A percentile compares a stretch with the other conserved stretches of the same genome.
Evolutionary conservation across 2,113 vertebrate species (phyloP).

Genomic region (Amphiprion percula): DNA sequence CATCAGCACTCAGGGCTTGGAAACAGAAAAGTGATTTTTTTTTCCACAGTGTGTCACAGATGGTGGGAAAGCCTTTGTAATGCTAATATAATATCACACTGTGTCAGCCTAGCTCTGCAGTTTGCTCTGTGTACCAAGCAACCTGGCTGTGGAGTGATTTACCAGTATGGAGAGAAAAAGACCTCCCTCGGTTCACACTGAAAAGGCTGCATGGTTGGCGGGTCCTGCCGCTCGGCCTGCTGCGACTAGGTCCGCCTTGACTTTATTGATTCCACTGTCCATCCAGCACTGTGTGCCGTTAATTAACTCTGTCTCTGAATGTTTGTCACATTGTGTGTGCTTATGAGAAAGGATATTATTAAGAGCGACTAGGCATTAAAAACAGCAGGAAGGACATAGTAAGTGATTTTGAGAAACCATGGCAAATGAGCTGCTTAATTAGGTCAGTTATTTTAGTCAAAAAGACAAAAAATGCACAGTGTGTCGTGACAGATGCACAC

Average conservation of each 20-base stretch:
- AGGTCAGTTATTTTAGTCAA: slow-evolving; percentile 1
- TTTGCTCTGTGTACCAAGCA: slow-evolving; percentile 76
- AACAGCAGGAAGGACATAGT: slow-evolving; percentile 38
- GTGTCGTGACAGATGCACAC: background rate
- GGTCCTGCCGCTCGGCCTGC: slow-evolving; percentile 74
- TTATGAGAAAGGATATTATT: slow-evolving; percentile 66
- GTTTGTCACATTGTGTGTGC: slow-evolving; percentile 66
- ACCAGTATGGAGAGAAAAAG: slow-evolving; percentile 81
- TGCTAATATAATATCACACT: slow-evolving; percentile 89
- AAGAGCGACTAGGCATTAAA: slow-evolving; percentile 55
- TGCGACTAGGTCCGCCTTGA: slow-evolving; percentile 71
- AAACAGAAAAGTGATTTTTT: slow-evolving; percentile 77
- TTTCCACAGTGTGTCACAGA: slow-evolving; percentile 81
- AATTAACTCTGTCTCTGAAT: slow-evolving; percentile 76
- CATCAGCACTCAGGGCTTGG: slow-evolving; percentile 74
- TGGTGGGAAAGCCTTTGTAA: slow-evolving; percentile 87
- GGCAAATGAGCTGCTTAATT: slow-evolving; percentile 16
- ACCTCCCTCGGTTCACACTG: slow-evolving; percentile 80
- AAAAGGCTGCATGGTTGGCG: slow-evolving; percentile 77
- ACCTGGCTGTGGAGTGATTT: slow-evolving; percentile 83
- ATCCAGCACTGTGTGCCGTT: slow-evolving; percentile 70
- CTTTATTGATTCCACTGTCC: slow-evolving; percentile 76
- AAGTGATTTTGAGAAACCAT: slow-evolving; percentile 32
- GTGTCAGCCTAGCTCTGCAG: slow-evolving; percentile 80
- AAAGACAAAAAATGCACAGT: background rate